Conservation (phyloP, 2,797 vertebrate genomes). For the Garrulus glandarius region DNA sequence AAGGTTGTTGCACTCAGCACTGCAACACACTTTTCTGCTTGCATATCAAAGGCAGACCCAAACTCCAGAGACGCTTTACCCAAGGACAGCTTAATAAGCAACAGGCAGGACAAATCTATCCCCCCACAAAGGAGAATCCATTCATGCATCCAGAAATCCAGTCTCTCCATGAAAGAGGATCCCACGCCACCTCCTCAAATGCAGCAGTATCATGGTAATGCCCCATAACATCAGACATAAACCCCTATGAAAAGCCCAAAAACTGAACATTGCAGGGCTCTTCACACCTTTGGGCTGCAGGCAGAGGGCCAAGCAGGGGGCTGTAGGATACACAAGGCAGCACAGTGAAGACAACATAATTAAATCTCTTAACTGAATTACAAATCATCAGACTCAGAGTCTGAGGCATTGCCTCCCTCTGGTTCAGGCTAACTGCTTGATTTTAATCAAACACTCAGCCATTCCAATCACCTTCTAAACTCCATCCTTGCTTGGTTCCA, state of each 20-base stretch:
- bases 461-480: not conserved
- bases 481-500: not conserved
- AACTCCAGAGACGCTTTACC: not conserved
- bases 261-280: not conserved
- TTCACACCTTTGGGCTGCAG: not conserved
- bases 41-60: not conserved
- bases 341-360: constrained; percentile 4
- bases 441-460: constrained; percentile 26
- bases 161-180: not conserved
- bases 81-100: not conserved
- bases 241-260: not conserved
- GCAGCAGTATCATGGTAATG: not conserved
- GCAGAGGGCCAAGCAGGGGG: not conserved
- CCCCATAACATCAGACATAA: not conserved
- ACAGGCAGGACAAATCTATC: not conserved
- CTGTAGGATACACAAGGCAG: not conserved
- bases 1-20: not conserved
- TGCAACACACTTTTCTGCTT: not conserved
- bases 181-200: not conserved
- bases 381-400: not conserved
- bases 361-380: constrained; percentile 19
- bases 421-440: not conserved
- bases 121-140: not conserved
- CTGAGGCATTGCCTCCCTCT: not conserved
- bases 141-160: not conserved